Evolutionary conservation across 2,888 invertebrate species (phyloP).

Genomic region (Punctoribates punctum): DNA sequence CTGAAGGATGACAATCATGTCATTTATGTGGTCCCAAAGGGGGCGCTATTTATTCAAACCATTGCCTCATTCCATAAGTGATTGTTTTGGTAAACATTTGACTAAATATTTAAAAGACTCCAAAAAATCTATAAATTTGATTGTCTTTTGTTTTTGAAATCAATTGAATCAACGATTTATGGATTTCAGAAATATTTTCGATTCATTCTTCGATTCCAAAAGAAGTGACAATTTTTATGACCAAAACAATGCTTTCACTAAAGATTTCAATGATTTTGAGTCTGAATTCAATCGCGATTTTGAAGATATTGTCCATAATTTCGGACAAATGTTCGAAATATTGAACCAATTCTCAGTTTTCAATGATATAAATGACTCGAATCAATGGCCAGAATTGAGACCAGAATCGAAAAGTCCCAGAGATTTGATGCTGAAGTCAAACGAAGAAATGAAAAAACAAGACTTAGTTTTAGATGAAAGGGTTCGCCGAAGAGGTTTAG

Average conservation of each 20-base stretch:
- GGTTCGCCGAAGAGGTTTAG: background rate
- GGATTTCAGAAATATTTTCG: no score
- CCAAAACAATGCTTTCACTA: background rate
- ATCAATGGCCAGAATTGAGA: slow-evolving; percentile 3
- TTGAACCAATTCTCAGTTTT: background rate
- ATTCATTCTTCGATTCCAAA: background rate
- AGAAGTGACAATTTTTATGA: background rate
- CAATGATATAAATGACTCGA: background rate
- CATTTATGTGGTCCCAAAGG: no score
- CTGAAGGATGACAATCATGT: no score
- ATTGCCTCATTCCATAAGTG: no score
- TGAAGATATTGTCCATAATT: background rate
- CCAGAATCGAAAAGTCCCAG: background rate
- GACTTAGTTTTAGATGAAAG: background rate
- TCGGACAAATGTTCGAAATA: background rate
- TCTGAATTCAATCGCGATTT: background rate
- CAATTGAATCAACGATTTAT: no score
- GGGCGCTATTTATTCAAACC: no score
- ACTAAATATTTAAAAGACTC: no score
- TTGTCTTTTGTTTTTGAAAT: no score
- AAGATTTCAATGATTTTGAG: slow-evolving; percentile 1
- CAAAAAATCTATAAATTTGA: no score
- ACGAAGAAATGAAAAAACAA: background rate
- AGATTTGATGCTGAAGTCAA: slow-evolving; percentile 14
- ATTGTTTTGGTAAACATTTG: no score